A percentile compares a stretch with the other conserved stretches of the same genome.
These are phyloP conservation scores for Drosophila micromelanica DNA, from an alignment of 1,140 invertebrate species.

Conservation along the genomic window DNA sequence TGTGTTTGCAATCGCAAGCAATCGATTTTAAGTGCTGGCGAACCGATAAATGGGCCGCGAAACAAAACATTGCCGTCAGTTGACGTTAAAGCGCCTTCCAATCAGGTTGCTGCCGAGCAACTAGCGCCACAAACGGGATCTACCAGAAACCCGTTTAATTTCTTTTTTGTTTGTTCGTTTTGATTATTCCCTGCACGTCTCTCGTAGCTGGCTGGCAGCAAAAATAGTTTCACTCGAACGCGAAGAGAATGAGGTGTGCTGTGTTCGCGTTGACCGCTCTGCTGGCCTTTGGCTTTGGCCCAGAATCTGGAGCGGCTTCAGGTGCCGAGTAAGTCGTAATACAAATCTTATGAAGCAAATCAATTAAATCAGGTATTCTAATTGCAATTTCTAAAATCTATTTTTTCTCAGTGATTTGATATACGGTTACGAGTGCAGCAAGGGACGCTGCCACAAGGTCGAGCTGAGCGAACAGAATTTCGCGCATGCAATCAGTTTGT, in stretches of 20 bases:
- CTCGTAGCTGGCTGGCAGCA: background rate
- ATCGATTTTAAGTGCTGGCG: conserved; percentile 52
- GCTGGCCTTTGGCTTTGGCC: conserved; percentile 46
- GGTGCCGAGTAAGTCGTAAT: conserved; percentile 49
- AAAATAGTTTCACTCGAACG: conserved; percentile 26
- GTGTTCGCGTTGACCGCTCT: conserved; percentile 38
- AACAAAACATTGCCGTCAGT: conserved; percentile 55
- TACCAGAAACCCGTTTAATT: conserved; percentile 34
- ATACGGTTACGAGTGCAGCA: conserved; percentile 86
- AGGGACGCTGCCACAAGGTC: conserved; percentile 86
- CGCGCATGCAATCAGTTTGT: conserved; percentile 86
- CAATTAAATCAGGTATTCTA: background rate
- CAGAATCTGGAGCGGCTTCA: conserved; percentile 25
- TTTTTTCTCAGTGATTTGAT: conserved; percentile 57
- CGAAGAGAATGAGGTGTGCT: conserved; percentile 46
- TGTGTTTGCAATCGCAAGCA: conserved; percentile 25
- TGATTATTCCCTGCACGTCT: conserved; percentile 35
- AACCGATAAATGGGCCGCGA: conserved; percentile 57
- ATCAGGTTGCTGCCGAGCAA: conserved; percentile 10
- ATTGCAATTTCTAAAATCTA: background rate
- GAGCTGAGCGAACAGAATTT: conserved; percentile 84
- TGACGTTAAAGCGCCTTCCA: conserved; percentile 28
- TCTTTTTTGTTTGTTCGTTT: conserved; percentile 23
- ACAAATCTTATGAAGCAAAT: background rate
- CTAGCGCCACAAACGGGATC: background rate